Evolutionary conservation across 2,797 vertebrate genomes (phyloP), one percentile per base, ranked within the genome.

Genomic region (Arrhamphus sclerolepis): DNA sequence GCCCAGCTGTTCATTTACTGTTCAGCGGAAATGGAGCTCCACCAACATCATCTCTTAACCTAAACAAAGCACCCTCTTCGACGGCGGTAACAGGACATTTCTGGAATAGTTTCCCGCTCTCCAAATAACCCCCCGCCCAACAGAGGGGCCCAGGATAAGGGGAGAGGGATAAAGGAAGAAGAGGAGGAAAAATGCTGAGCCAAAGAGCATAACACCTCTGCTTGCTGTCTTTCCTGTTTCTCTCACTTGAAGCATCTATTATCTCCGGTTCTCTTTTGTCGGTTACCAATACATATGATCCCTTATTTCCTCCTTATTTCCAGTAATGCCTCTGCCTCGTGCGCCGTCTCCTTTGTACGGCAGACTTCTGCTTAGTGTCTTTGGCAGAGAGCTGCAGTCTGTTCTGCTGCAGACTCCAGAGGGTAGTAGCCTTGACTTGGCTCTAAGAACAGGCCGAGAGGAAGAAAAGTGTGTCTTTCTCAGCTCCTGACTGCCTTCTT

Each of bases 81-180:
- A 70, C 42, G 41, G 67, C 66, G 80, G 67, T 66, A 84, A 65
- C 71, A 55, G 79, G 81, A 89, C 90, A 92, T 93, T 91, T 89
- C 83, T 92, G 83, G 80, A 92, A 91, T 92, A 90, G 80, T 91
- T 90, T 90, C 70, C 75, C 70, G 75, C 86, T 77, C 80, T 62
- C 64, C 42, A 50, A 68, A 75, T 24, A 69, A 47, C 77, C 72
- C 62, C 71, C 58, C 74, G 66, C 83, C 78, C 56, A 46, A 74
- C 24, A 68, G 50, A 85, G 90, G 66, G 89, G 89, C 87, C 88
- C 79, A 72, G 72, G 65, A 70, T 69, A 67, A 86, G 83, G 87
- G 81, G 51, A 72, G 42, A 59, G 9, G 69, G 46, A 67, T 62
- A 57, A 61, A 63, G 40, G 40, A 41, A 21, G 54, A 54, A 38